phyloP scores from a whole-genome alignment of 2,113 vertebrate species.

The Butastur rufipennis region DNA sequence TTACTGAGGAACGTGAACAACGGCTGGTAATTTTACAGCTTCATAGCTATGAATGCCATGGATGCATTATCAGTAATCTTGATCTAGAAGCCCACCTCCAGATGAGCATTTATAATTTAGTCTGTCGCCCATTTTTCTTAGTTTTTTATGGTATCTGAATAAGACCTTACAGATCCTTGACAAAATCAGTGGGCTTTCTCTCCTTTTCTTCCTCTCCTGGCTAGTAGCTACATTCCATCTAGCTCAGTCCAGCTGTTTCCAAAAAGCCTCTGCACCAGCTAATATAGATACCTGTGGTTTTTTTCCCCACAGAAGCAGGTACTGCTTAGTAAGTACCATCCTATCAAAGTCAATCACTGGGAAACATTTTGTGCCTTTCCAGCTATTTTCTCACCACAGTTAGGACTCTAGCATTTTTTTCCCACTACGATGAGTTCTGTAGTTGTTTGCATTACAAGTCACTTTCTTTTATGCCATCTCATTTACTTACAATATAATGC shows the following conservation, averaged over 20 bases:
- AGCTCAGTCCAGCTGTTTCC: neutral
- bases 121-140: neutral
- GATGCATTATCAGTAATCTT: neutral
- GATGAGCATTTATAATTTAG: neutral
- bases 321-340: neutral
- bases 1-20: neutral
- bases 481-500: neutral
- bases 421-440: neutral
- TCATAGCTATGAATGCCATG: neutral
- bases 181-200: neutral
- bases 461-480: neutral
- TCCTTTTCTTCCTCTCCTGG: neutral
- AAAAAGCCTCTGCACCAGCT: neutral
- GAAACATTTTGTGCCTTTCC: neutral
- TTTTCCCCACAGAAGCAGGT: rapidly evolving
- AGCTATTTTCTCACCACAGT: neutral
- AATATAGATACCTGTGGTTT: neutral
- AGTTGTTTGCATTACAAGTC: neutral
- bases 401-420: neutral
- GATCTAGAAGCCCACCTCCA: neutral
- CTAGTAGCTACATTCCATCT: neutral
- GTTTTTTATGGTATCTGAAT: neutral
- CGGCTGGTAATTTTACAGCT: neutral
- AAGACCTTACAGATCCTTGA: neutral
- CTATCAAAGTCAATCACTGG: neutral